Evolutionary conservation across 2,888 invertebrate genomes (phyloP), one percentile per base, ranked within the genome.

Genomic region (Ichneumoninae sp.): DNA sequence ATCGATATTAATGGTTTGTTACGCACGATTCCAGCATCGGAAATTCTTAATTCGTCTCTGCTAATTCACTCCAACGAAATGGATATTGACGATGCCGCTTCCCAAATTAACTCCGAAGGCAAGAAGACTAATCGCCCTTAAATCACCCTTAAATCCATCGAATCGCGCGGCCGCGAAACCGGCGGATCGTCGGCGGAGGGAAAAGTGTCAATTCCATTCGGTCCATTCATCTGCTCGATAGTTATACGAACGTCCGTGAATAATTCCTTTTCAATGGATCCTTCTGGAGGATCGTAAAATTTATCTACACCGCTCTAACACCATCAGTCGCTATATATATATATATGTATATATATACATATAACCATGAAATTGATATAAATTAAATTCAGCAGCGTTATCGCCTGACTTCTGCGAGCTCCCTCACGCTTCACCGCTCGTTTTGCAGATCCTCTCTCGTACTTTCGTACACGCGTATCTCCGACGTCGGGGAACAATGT

Each of bases 1-100:
- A 68, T 83, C 60, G 63, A 75, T 44, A 83, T 69, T 74, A 82
- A 74, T 74, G 78, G 74, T 75, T 85, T 54, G 22, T 44, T 50
- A 22, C 47, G 30, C 76, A 60, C 44, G 68, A 75, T 79, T 65
- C 66, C 47, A 71, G 40, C 40, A 63, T 52, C 50, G 33, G 22
- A 68, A 47, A 50, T 8, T 0, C 10, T n/a, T 13, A 74, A 84
- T 84, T 82, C 50, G 73, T 84, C 50, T 40, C 54, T 22, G 60
- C 68, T 75, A 75, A 81, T 81, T 50, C 40, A 22, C 44, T 13
- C 13, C 1, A 66, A 47, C 44, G 13, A 30, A 44, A 68, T 54
- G 33, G 68, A 80, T 66, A 66, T 66, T 74, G 26, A 74, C 33
- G 50, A 19, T 33, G 54, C 19, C 8, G 54, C 19, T 8, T 22